phyloP scores from a whole-genome alignment of 2,888 invertebrate species.

The Drepanosiphum platanoidis region DNA sequence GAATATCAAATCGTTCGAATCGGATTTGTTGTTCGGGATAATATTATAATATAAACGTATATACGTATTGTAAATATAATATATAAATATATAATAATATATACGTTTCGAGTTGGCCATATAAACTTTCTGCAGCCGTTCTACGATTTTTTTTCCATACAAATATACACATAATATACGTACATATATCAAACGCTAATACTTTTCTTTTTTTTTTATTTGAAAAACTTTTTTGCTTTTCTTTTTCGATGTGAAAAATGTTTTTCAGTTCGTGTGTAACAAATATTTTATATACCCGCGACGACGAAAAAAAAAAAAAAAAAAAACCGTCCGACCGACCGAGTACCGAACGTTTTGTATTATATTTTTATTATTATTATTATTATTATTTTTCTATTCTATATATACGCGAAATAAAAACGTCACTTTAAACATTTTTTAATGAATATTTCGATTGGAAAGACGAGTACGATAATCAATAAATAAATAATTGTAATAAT shows the following conservation, averaged over 20 bases:
- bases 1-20: slow-evolving; percentile 18
- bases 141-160: not conserved
- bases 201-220: slow-evolving; percentile 38
- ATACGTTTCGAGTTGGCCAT: slow-evolving; percentile 7
- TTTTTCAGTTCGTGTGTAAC: not conserved
- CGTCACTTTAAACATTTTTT: no score
- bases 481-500: no score
- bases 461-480: no score
- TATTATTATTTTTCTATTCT: no score
- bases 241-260: not conserved
- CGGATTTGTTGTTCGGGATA: slow-evolving; percentile 11
- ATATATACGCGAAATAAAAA: not conserved
- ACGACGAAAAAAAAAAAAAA: no score
- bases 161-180: no score
- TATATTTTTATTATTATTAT: not conserved
- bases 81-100: no score
- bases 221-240: slow-evolving; percentile 20
- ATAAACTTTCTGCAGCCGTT: slow-evolving; percentile 21
- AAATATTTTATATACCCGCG: not conserved
- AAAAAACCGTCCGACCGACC: no score
- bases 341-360: not conserved
- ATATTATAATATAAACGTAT: no score
- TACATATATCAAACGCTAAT: slow-evolving; percentile 14
- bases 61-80: no score
- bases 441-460: no score